Evolutionary conservation across 2,888 invertebrate genomes (phyloP), one percentile per base, ranked within the genome.

Genomic region (Dexiosoma caninum): DNA sequence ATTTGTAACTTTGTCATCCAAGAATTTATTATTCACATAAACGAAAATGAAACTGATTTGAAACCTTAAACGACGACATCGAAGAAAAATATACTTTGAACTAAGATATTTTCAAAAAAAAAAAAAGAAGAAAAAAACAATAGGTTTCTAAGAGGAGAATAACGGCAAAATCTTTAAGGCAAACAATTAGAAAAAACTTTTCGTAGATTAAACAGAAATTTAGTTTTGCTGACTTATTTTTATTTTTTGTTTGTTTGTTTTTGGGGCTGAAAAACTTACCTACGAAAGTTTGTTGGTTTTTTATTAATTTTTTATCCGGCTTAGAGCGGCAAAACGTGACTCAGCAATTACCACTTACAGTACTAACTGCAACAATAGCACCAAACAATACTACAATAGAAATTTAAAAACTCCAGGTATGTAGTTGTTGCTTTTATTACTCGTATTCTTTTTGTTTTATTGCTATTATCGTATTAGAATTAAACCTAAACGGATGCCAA

Each of bases 341-440:
- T 83, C 70, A 82, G 79, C 83, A 83, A 83, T 83, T 83, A 83
- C 83, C 82, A 83, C 75, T 81, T 74, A 76, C 62, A 71, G 78
- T 62, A 80, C 42, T 42, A 66, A 37, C 46, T 67, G 19, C 62
- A 77, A 46, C 78, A 75, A 67, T 55, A 9, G 67, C 5, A 59
- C 62, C 60, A 59, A 35, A 49, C n/a, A n/a, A n/a, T n/a, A 76
- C 55, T 67, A 46, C 53, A 82, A 79, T 77, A 77, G 77, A 81
- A 81, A 81, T 62, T 77, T 76, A 72, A 76, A 81, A 72, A 55
- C 42, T 60, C 67, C n/a, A n/a, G n/a, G 44, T 75, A 64, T 23
- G 44, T 37, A 37, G 66, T 59, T 32, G 64, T 53, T 16, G 42
- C 16, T 16, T 16, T 44, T 32, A 19, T 12, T 46, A 12, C 35